Evolutionary conservation across 1,140 invertebrate species (phyloP).

Genomic region (Pseudomyrmex cubaensis): DNA sequence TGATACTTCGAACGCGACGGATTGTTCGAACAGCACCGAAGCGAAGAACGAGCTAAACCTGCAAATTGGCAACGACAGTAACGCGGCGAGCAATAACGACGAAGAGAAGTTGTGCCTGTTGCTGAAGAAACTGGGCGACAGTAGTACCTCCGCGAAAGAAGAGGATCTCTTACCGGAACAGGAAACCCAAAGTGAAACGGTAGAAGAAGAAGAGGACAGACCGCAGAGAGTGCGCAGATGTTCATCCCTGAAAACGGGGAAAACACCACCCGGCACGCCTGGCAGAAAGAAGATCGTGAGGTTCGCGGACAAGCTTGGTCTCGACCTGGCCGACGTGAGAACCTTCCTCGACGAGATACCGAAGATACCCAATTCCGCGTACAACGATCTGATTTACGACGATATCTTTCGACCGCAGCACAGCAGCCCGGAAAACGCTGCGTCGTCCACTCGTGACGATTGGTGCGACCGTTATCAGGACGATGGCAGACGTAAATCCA

Average conservation of each 20-base stretch:
- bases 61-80: constrained; percentile 66
- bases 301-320: constrained; percentile 96
- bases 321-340: constrained; percentile 96
- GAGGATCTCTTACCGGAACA: constrained; percentile 65
- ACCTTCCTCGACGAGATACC: constrained; percentile 96
- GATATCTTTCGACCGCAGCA: constrained; percentile 68
- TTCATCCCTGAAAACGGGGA: constrained; percentile 95
- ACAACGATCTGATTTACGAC: constrained; percentile 89
- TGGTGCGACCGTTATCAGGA: constrained; percentile 67
- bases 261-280: constrained; percentile 95
- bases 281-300: constrained; percentile 97
- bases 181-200: constrained; percentile 78
- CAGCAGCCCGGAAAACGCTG: constrained; percentile 77
- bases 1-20: constrained; percentile 66
- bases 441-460: constrained; percentile 49
- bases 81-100: constrained; percentile 48
- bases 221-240: constrained; percentile 90
- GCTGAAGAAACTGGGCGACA: constrained; percentile 63
- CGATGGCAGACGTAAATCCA: constrained; percentile 33
- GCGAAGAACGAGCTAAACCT: constrained; percentile 66
- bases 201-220: constrained; percentile 81
- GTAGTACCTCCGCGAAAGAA: constrained; percentile 69
- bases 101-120: constrained; percentile 69
- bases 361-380: constrained; percentile 94
- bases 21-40: constrained; percentile 57